Conservation (phyloP, 2,888 invertebrate species). For the Ophion ventricosus region DNA sequence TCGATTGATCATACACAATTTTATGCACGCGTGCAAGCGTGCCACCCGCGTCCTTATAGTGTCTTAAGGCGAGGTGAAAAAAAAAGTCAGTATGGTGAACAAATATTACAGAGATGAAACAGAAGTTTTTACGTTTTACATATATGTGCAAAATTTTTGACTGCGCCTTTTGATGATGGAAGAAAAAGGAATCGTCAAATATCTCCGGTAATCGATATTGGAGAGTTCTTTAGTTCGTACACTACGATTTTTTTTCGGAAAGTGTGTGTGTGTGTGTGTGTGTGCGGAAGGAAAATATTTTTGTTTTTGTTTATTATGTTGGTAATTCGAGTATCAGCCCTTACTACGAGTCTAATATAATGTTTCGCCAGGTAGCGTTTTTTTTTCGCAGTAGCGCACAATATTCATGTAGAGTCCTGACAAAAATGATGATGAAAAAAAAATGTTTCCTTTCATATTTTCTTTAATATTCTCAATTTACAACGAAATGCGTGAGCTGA, state of each 20-base stretch:
- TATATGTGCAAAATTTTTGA: not conserved
- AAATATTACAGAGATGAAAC: not conserved
- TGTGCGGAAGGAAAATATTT: not conserved
- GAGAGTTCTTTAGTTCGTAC: not conserved
- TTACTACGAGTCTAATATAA: no score
- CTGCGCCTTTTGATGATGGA: not conserved
- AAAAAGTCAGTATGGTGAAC: no score
- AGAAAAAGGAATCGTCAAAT: not conserved
- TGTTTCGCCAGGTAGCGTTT: no score
- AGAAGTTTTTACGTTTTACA: not conserved
- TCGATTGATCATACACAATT: constrained; percentile 27
- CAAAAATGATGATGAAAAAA: not conserved
- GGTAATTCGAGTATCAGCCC: no score
- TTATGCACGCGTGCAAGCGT: constrained; percentile 7
- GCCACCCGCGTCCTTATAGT: constrained; percentile 14
- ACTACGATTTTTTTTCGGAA: not conserved
- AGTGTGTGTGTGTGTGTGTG: not conserved
- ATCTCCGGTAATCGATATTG: not conserved
- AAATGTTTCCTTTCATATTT: not conserved
- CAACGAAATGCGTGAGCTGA: not conserved
- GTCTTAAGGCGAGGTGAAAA: constrained; percentile 17
- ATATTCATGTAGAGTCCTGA: no score
- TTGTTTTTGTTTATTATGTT: no score
- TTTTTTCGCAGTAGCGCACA: no score
- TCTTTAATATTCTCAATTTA: not conserved